Evolutionary conservation across 2,888 invertebrate species (phyloP).

Genomic region (Troides helena): DNA sequence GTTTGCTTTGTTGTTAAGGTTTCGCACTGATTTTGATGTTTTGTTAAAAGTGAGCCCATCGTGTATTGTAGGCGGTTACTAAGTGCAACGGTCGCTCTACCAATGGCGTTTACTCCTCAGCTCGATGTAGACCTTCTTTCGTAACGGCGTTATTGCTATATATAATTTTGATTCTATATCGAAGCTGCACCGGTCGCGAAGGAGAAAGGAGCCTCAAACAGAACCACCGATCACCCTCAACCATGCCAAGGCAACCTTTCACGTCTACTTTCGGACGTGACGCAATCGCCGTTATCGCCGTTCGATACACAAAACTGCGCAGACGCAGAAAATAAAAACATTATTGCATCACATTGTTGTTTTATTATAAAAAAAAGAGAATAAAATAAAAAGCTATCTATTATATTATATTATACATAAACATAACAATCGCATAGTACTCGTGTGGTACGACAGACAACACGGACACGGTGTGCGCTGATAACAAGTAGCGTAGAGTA

Average conservation of each 20-base stretch:
- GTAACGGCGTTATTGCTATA: constrained; percentile 51
- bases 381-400: constrained; percentile 69
- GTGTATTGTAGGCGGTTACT: neutral
- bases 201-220: constrained; percentile 57
- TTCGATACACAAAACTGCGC: constrained; percentile 34
- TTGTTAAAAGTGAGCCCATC: neutral
- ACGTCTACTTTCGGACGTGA: constrained; percentile 70
- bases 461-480: constrained; percentile 74
- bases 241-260: constrained; percentile 61
- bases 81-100: neutral
- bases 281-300: constrained; percentile 52
- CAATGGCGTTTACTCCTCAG: constrained; percentile 29
- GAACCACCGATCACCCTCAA: constrained; percentile 48
- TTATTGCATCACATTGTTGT: constrained; percentile 64
- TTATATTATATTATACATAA: constrained; percentile 66
- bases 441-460: constrained; percentile 67
- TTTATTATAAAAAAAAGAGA: constrained; percentile 67
- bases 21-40: no score
- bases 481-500: constrained; percentile 71
- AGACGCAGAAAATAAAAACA: constrained; percentile 49
- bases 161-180: constrained; percentile 54
- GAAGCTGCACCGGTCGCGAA: constrained; percentile 46
- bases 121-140: constrained; percentile 39
- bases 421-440: constrained; percentile 74
- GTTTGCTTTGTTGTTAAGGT: neutral